A percentile compares a stretch with the other conserved stretches of the same genome.
phyloP scores from a whole-genome alignment of 2,797 vertebrate species.

The Tapera naevia region DNA sequence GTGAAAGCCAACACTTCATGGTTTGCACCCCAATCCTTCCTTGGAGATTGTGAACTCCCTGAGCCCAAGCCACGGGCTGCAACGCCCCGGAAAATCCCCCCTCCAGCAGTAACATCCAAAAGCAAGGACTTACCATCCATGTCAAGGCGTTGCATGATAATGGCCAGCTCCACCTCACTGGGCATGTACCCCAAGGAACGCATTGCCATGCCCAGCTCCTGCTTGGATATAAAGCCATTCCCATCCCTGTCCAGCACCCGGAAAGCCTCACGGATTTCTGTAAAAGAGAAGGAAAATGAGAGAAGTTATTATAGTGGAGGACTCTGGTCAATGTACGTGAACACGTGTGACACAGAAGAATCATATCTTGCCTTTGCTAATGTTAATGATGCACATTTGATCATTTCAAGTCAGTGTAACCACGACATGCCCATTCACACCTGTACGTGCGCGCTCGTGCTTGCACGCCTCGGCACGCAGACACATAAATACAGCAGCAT shows the following conservation, averaged over 20 bases:
- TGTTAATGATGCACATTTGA: background rate
- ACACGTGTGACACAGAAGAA: background rate
- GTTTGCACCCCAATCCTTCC: background rate
- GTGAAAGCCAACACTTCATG: background rate
- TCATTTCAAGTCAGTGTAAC: background rate
- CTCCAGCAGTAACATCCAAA: background rate
- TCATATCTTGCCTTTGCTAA: background rate
- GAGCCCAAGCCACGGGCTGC: background rate
- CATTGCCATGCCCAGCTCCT: conserved; percentile 97
- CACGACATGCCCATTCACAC: no score
- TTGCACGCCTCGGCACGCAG: background rate
- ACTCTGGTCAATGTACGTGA: no score
- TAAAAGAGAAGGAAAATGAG: conserved; percentile 45
- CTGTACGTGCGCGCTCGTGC: fast-evolving
- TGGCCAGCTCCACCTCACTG: conserved; percentile 92
- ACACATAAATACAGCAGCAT: background rate
- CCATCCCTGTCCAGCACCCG: conserved; percentile 91
- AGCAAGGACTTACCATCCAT: conserved; percentile 87
- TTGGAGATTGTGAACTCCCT: fast-evolving
- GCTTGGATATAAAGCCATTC: conserved; percentile 95
- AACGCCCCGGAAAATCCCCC: background rate
- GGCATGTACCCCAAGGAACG: conserved; percentile 95
- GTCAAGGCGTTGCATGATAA: conserved; percentile 95
- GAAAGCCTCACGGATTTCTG: conserved; percentile 94
- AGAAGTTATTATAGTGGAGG: background rate